Conservation (phyloP, 2,113 vertebrate species). For the Oxyura jamaicensis region DNA sequence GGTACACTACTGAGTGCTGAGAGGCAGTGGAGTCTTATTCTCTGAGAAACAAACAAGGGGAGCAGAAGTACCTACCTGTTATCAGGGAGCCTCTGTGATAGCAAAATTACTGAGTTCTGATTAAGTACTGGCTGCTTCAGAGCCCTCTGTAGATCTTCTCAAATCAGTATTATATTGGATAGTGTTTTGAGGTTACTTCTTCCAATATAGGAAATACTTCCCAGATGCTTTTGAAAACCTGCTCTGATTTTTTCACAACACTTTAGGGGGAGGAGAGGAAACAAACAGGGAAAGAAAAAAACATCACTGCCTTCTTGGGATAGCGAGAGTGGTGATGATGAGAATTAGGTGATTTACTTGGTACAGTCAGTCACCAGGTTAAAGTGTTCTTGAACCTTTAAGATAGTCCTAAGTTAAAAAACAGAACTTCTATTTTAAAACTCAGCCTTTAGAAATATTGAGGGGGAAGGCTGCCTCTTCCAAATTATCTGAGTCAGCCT, state of each 20-base stretch:
- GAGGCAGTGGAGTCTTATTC: neutral
- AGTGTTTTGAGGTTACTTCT: neutral
- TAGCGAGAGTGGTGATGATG: neutral
- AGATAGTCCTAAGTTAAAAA: neutral
- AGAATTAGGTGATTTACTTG: neutral
- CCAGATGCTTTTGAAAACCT: neutral
- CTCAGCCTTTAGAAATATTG: neutral
- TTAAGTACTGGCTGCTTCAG: neutral
- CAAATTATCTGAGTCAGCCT: conserved; percentile 28
- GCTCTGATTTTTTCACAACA: neutral
- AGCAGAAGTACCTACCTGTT: neutral
- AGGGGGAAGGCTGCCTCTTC: conserved; percentile 24
- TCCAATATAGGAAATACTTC: neutral
- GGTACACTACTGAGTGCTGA: neutral
- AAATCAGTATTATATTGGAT: neutral
- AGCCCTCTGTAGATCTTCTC: neutral
- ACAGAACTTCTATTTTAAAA: conserved; percentile 32
- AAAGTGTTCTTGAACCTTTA: conserved; percentile 5
- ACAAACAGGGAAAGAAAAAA: neutral
- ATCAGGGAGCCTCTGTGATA: neutral
- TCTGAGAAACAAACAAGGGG: neutral
- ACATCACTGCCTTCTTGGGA: neutral
- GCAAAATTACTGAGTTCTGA: neutral
- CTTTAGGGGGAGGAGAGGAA: neutral
- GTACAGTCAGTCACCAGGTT: neutral